Evolutionary conservation across 1,140 invertebrate genomes (phyloP), one percentile per base, ranked within the genome.

Genomic region (Parapsyche elsis): DNA sequence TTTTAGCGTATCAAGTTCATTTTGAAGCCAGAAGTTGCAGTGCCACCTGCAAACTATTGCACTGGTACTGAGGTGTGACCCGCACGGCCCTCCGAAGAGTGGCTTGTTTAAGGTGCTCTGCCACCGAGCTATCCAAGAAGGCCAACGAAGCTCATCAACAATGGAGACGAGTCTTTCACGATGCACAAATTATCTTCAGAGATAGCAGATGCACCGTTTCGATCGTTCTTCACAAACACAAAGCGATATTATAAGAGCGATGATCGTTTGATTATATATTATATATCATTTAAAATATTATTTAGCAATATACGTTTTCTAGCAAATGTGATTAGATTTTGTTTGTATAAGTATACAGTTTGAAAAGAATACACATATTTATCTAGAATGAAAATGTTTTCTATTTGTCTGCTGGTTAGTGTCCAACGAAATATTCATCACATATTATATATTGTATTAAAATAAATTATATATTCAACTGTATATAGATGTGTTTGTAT

Each of bases 1-100:
- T 76, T 77, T 21, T 85, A 89, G 88, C 86, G 88, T 5, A 83
- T 89, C 16, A 87, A 86, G 67, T 86, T 85, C 5, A 88, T 89
- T 71, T 85, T 85, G 78, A 84, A 84, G 0, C 88, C 88, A 0
- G 86, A 86, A 83, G 64, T 71, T n/a, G 71, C 64, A n/a, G 71
- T 84, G 80, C 83, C 79, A 14, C 84, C 87, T 4, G 85, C 87
- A 0, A 87, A 86, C 81, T 85, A 84, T 79, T 76, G 81, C 24
- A 84, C 85, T 9, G 85, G 86, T 38, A 86, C 86, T 12, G 87
- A 88, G 57, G 87, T 88, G 85, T 88, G 87, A 88, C 87, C 86
- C 84, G 84, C 86, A 75, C 83, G 83, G 81, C 85, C 83, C 61
- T 82, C 85, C 9, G 83, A 88, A 45, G 88, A 89, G 83, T 89